A percentile compares a stretch with the other conserved stretches of the same genome.
Conservation (phyloP, 2,797 vertebrate species). For the Nannoperca australis region DNA sequence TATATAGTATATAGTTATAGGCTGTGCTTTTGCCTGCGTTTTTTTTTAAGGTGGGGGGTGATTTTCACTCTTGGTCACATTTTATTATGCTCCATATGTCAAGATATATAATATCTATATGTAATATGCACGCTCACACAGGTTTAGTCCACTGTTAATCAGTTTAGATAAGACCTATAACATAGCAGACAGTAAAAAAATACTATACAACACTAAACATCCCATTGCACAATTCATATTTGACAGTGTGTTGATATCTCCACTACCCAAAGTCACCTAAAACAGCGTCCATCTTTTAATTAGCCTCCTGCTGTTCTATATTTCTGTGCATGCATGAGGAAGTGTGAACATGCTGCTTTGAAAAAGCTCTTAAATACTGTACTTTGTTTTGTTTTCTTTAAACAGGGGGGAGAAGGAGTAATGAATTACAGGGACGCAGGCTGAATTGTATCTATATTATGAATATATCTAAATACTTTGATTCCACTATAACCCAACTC, state of each 20-base stretch:
- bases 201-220: not conserved
- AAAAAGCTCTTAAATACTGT: constrained; percentile 17
- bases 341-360: not conserved
- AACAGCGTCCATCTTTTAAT: constrained; percentile 31
- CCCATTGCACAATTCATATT: not conserved
- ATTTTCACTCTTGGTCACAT: no score
- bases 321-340: not conserved
- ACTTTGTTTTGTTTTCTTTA: not conserved
- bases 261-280: not conserved
- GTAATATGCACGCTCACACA: no score
- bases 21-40: no score
- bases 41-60: no score
- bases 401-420: not conserved
- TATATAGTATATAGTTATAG: no score
- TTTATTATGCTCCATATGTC: not conserved
- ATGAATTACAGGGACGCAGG: not conserved
- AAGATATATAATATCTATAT: no score
- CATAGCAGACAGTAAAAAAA: not conserved
- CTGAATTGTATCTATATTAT: not conserved
- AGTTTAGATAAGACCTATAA: no score
- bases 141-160: no score
- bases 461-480: not conserved
- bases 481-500: not conserved
- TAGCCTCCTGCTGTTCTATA: constrained; percentile 22
- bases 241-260: not conserved